Evolutionary conservation across 2,113 vertebrate genomes (phyloP).

Genomic region (Coracopsis vasa): DNA sequence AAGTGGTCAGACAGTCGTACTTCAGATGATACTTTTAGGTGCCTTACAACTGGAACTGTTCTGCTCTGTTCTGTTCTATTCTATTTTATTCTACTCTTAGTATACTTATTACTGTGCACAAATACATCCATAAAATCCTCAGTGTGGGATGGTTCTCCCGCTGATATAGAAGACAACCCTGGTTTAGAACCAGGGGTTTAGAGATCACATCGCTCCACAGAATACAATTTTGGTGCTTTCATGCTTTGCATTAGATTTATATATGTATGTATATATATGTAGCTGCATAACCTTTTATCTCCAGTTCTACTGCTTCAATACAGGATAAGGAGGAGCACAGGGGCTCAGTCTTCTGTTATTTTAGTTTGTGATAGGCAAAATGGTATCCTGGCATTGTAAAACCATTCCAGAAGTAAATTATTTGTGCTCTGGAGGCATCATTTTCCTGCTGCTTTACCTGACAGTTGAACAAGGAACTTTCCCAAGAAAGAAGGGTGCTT

Average conservation of each 20-base stretch:
- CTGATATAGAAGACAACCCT: neutral
- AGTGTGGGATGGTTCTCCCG: neutral
- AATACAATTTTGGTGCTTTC: neutral
- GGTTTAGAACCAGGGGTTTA: neutral
- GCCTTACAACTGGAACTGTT: neutral
- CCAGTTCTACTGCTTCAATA: neutral
- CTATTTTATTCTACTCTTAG: neutral
- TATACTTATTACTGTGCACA: neutral
- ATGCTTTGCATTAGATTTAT: neutral
- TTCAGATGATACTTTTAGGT: neutral
- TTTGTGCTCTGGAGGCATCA: neutral
- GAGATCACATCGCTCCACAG: neutral
- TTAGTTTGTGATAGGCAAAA: neutral
- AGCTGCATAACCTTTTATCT: neutral
- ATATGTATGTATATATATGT: rapidly evolving
- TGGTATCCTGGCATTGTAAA: neutral
- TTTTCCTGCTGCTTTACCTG: neutral
- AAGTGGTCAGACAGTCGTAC: neutral
- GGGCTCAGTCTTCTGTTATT: neutral
- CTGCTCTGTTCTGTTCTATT: neutral
- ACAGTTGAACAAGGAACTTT: neutral
- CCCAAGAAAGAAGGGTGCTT: neutral
- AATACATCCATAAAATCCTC: neutral
- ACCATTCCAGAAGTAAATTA: neutral
- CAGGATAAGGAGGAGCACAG: neutral